A percentile compares a stretch with the other conserved stretches of the same genome.
phyloP scores from a whole-genome alignment of 2,888 invertebrate genomes.

The Phorcus lineatus region DNA sequence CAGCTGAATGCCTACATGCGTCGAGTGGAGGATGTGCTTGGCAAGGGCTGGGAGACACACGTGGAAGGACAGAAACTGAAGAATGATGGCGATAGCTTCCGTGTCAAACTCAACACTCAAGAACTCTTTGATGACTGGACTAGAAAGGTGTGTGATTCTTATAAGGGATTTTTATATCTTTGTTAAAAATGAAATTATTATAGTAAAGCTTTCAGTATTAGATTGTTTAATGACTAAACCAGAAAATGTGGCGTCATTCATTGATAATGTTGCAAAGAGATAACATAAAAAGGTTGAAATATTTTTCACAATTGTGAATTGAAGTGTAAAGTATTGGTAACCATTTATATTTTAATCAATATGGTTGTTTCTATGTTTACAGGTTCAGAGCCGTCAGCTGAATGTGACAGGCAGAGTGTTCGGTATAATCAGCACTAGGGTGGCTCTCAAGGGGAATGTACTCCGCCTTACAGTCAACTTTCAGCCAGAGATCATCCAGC shows the following conservation, averaged over 20 bases:
- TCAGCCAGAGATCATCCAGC: constrained; percentile 96
- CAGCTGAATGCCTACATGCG: constrained; percentile 96
- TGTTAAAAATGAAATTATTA: neutral
- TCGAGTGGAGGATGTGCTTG: constrained; percentile 98
- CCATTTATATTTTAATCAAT: too few relatives aligned
- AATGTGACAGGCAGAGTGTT: constrained; percentile 96
- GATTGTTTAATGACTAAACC: neutral
- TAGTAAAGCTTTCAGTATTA: neutral
- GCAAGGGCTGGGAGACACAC: constrained; percentile 99
- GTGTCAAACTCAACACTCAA: constrained; percentile 94
- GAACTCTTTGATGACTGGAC: constrained; percentile 99
- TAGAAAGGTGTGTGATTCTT: constrained; percentile 63
- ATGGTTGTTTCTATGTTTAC: neutral
- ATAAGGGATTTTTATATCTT: neutral
- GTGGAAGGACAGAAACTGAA: constrained; percentile 97
- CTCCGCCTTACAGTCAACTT: constrained; percentile 91
- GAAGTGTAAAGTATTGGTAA: too few relatives aligned
- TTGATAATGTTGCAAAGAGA: too few relatives aligned
- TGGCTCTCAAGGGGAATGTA: constrained; percentile 80
- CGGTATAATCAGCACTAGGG: constrained; percentile 83
- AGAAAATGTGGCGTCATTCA: too few relatives aligned
- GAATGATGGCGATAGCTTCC: constrained; percentile 97
- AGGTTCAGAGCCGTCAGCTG: constrained; percentile 91
- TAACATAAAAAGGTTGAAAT: too few relatives aligned
- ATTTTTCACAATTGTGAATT: too few relatives aligned